phyloP scores from a whole-genome alignment of 1,140 invertebrate species.

The Phortica variegata region DNA sequence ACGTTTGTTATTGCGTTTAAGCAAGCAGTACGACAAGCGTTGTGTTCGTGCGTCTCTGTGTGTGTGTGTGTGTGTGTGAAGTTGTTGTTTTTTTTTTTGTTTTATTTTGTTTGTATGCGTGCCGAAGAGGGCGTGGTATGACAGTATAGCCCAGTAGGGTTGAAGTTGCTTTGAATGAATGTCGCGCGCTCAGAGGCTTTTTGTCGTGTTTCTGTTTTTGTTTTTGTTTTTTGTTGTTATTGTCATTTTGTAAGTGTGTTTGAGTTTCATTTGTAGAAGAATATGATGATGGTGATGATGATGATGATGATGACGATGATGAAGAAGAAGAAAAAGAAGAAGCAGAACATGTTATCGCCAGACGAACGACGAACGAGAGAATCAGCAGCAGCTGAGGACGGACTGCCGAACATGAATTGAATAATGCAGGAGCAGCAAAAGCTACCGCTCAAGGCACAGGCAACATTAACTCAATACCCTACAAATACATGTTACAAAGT shows the following conservation, averaged over 20 bases:
- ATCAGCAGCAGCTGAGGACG: constrained; percentile 20
- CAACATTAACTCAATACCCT: too few relatives aligned
- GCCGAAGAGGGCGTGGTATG: too few relatives aligned
- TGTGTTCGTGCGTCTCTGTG: constrained; percentile 1
- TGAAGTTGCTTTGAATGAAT: too few relatives aligned
- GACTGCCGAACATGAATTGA: constrained; percentile 46
- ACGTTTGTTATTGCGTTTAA: too few relatives aligned
- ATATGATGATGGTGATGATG: not conserved
- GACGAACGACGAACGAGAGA: constrained; percentile 5
- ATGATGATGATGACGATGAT: constrained; percentile 4
- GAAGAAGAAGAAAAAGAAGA: constrained; percentile 6
- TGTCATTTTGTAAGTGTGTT: constrained; percentile 16
- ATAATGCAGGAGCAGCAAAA: constrained; percentile 38
- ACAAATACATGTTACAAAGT: too few relatives aligned
- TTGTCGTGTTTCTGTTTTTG: constrained; percentile 36
- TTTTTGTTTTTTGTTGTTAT: not conserved
- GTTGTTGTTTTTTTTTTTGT: too few relatives aligned
- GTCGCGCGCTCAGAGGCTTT: too few relatives aligned
- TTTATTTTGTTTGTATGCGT: too few relatives aligned
- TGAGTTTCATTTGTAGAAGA: not conserved
- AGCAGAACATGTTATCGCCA: too few relatives aligned
- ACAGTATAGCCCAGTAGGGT: too few relatives aligned
- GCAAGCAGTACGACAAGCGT: too few relatives aligned
- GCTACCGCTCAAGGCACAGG: too few relatives aligned
- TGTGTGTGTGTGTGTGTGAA: constrained; percentile 5